A percentile compares a stretch with the other conserved stretches of the same genome.
Conservation (phyloP, 2,797 vertebrate genomes). For the Morelia viridis region DNA sequence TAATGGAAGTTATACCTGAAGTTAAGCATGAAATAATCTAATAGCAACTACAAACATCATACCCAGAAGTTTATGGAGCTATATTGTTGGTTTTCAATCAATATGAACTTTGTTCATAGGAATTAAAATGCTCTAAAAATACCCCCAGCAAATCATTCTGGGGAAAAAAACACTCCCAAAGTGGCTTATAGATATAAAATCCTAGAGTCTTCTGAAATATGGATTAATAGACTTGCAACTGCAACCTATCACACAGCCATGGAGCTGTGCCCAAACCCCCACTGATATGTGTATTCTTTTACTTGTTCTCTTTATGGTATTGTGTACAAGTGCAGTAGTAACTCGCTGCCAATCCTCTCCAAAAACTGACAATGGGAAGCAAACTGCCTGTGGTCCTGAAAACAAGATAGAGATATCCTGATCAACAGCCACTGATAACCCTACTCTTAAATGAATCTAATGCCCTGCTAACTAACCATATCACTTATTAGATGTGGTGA, state of each 20-base stretch:
- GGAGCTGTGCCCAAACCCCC: not conserved
- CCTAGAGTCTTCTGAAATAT: not conserved
- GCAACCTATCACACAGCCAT: not conserved
- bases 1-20: not conserved
- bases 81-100: rapidly evolving
- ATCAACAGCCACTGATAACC: not conserved
- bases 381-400: not conserved
- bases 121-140: not conserved
- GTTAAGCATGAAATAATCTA: not conserved
- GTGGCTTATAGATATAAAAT: not conserved
- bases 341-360: not conserved
- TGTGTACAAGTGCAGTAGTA: not conserved
- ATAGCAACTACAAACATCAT: rapidly evolving
- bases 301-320: not conserved
- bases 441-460: no score
- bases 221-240: not conserved
- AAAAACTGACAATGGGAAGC: not conserved
- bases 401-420: not conserved
- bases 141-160: not conserved
- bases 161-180: no score
- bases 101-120: not conserved
- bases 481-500: not conserved
- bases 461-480: not conserved
- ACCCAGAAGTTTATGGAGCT: not conserved
- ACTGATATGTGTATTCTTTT: not conserved